These are phyloP conservation scores for Drosophila suboccidentalis DNA, from an alignment of 2,888 invertebrate species.

Conservation along the genomic window DNA sequence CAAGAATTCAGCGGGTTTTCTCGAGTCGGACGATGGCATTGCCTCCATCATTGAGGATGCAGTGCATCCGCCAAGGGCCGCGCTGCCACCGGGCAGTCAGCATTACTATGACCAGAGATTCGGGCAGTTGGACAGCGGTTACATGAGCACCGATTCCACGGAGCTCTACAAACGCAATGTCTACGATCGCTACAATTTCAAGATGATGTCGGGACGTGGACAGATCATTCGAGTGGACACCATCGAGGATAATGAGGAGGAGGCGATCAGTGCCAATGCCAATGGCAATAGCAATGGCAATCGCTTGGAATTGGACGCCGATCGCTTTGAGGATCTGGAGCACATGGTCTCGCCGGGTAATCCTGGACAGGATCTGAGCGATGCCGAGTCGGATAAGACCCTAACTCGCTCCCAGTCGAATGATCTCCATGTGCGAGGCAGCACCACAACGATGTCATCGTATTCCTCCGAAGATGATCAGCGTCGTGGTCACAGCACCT, in stretches of 20 bases:
- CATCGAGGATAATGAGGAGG: conserved; percentile 81
- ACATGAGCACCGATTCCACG: conserved; percentile 93
- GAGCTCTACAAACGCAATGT: conserved; percentile 87
- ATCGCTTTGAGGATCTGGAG: conserved; percentile 78
- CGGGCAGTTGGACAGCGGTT: conserved; percentile 91
- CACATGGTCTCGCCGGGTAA: conserved; percentile 75
- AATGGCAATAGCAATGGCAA: conserved; percentile 30
- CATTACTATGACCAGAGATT: conserved; percentile 84
- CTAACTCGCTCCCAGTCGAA: conserved; percentile 74
- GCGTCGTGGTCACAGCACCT: conserved; percentile 89
- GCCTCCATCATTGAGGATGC: conserved; percentile 84
- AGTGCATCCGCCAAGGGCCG: conserved; percentile 55
- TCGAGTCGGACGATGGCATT: conserved; percentile 84
- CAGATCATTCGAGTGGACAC: conserved; percentile 83
- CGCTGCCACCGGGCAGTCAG: conserved; percentile 77
- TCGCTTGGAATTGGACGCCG: conserved; percentile 66
- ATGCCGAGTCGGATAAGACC: conserved; percentile 82
- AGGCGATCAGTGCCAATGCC: conserved; percentile 33
- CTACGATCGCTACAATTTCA: conserved; percentile 85
- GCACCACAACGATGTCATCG: conserved; percentile 67
- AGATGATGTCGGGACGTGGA: conserved; percentile 80
- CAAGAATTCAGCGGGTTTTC: conserved; percentile 68
- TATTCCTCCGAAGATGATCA: conserved; percentile 87
- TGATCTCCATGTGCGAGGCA: conserved; percentile 53
- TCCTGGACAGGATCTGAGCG: conserved; percentile 68